These are phyloP conservation scores for Mantis religiosa DNA, from an alignment of 2,888 invertebrate species.

Conservation along the genomic window DNA sequence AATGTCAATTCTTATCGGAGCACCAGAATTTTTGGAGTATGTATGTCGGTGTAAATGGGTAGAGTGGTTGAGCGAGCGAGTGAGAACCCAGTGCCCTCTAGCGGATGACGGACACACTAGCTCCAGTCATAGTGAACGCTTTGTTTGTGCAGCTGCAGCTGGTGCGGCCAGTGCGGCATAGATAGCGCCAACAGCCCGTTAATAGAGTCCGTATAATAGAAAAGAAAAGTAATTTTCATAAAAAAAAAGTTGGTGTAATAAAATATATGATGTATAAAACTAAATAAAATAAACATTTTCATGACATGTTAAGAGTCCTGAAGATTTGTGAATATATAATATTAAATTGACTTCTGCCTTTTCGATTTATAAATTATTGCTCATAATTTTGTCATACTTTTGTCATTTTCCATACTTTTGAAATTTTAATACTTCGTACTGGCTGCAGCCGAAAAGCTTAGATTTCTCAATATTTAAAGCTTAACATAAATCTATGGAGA, in stretches of 20 bases:
- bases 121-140: not conserved
- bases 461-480: not conserved
- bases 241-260: not conserved
- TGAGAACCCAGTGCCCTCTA: not conserved
- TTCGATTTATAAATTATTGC: not conserved
- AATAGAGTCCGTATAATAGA: not conserved
- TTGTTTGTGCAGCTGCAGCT: not conserved
- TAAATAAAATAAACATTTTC: not conserved
- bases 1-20: not conserved
- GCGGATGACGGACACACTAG: not conserved
- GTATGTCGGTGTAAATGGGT: not conserved
- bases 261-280: not conserved
- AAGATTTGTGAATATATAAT: not conserved
- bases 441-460: not conserved
- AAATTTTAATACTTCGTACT: not conserved
- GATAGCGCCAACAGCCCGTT: not conserved
- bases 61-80: not conserved
- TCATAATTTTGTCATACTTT: not conserved
- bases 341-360: not conserved
- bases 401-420: not conserved
- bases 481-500: not conserved
- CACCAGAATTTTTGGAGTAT: not conserved
- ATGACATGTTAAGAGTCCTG: not conserved
- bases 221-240: not conserved
- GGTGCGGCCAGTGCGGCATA: not conserved